These are phyloP conservation scores for Bombus difficillimus DNA, from an alignment of 1,140 invertebrate species.

Conservation along the genomic window DNA sequence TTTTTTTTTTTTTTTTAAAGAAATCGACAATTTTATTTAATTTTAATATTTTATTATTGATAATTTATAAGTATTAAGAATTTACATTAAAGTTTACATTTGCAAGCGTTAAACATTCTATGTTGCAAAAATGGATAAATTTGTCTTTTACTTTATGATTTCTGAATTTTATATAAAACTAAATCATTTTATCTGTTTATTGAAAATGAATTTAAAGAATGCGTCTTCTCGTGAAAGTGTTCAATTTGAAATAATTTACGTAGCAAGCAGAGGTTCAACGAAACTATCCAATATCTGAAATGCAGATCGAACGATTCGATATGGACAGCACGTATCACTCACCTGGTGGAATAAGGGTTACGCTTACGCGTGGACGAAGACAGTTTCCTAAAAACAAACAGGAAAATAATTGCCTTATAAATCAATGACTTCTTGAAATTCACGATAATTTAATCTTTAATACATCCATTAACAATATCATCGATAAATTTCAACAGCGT, in stretches of 20 bases:
- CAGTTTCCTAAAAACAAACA: not conserved
- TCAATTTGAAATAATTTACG: conserved; percentile 15
- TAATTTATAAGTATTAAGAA: not conserved
- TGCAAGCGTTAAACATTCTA: not conserved
- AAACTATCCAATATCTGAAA: conserved; percentile 54
- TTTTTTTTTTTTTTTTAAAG: not conserved
- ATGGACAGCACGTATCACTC: conserved; percentile 68
- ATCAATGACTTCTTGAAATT: not conserved
- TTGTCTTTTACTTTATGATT: not conserved
- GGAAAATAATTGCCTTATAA: conserved; percentile 62
- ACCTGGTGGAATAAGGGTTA: conserved; percentile 71
- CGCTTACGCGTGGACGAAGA: conserved; percentile 41
- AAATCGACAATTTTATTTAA: not conserved
- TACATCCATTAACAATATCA: no score
- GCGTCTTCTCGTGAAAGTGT: not conserved
- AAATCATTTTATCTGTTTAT: not conserved
- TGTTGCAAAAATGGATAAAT: not conserved
- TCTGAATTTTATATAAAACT: not conserved
- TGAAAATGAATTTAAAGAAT: not conserved
- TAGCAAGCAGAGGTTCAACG: conserved; percentile 16
- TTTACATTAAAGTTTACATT: not conserved
- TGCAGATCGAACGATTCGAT: conserved; percentile 58
- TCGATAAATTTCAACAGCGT: no score
- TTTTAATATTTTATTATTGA: not conserved
- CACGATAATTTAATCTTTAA: not conserved